These are phyloP conservation scores for Andricus quercusramuli DNA, from an alignment of 2,888 invertebrate genomes.

Conservation along the genomic window DNA sequence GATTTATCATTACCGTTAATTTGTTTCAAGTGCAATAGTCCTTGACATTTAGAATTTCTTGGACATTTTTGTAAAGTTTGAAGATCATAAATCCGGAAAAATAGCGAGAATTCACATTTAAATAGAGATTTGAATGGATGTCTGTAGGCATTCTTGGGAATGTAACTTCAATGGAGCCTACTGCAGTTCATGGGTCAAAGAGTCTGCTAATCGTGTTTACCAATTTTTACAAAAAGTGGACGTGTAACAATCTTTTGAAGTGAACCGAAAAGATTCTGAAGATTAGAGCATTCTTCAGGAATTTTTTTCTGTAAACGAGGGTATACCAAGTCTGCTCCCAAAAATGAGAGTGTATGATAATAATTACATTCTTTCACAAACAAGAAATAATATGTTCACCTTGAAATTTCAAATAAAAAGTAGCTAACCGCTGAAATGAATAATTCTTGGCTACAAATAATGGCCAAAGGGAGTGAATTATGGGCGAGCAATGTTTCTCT, in stretches of 20 bases:
- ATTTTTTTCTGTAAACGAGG: background rate
- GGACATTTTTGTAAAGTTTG: background rate
- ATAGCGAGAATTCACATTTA: background rate
- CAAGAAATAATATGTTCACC: too few relatives aligned
- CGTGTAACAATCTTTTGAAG: constrained; percentile 1
- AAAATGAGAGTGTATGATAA: too few relatives aligned
- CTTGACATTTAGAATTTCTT: background rate
- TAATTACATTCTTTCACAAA: too few relatives aligned
- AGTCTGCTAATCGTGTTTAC: constrained; percentile 1
- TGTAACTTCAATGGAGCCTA: constrained; percentile 3
- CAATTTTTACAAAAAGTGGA: background rate
- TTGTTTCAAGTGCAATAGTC: background rate
- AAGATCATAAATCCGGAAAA: background rate
- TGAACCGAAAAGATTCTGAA: background rate
- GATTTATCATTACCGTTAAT: background rate
- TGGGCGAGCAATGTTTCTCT: background rate
- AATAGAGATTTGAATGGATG: background rate
- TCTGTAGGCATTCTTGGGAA: constrained; percentile 6
- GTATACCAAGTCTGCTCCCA: too few relatives aligned
- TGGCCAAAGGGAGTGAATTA: background rate
- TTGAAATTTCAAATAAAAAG: too few relatives aligned
- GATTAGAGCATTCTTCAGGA: background rate
- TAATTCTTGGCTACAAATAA: background rate
- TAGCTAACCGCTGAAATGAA: background rate
- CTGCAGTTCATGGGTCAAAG: constrained; percentile 29